A percentile compares a stretch with the other conserved stretches of the same genome.
These are phyloP conservation scores for Hyposoter didymator DNA, from an alignment of 2,888 invertebrate species.

Conservation along the genomic window DNA sequence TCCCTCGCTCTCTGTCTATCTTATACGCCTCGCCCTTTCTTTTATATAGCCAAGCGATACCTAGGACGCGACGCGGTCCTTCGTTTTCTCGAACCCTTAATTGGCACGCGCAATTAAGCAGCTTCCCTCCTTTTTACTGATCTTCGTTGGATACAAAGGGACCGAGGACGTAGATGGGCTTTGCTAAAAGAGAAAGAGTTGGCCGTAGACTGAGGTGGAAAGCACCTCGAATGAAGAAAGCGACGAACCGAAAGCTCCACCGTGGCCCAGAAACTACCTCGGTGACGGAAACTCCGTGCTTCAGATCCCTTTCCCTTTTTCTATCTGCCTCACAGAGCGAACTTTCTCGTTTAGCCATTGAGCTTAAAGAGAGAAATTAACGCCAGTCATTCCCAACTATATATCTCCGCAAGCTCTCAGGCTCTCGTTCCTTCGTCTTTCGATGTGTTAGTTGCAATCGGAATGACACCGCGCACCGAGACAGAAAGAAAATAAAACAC, in stretches of 20 bases:
- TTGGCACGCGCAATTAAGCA: slow-evolving; percentile 75
- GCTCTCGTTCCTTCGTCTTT: background rate
- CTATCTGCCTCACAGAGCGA: slow-evolving; percentile 38
- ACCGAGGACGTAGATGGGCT: slow-evolving; percentile 28
- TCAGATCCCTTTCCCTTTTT: slow-evolving; percentile 38
- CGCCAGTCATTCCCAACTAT: slow-evolving; percentile 35
- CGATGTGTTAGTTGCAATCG: slow-evolving; percentile 14
- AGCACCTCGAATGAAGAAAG: slow-evolving; percentile 59
- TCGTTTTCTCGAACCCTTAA: slow-evolving; percentile 71
- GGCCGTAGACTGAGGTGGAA: slow-evolving; percentile 39
- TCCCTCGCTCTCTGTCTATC: slow-evolving; percentile 4
- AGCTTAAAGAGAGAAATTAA: slow-evolving; percentile 61
- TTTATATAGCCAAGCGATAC: slow-evolving; percentile 51
- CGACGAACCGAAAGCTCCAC: slow-evolving; percentile 55
- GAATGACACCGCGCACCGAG: slow-evolving; percentile 17
- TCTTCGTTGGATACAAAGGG: slow-evolving; percentile 61
- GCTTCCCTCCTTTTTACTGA: slow-evolving; percentile 66
- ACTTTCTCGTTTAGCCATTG: slow-evolving; percentile 62
- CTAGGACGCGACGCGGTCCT: slow-evolving; percentile 39
- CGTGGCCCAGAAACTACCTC: slow-evolving; percentile 47
- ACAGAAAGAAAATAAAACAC: background rate
- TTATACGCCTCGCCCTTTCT: background rate
- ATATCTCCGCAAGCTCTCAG: slow-evolving; percentile 19
- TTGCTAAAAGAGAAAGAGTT: slow-evolving; percentile 55
- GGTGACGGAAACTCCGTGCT: slow-evolving; percentile 49